These are phyloP conservation scores for Pituophis catenifer DNA, from an alignment of 2,113 vertebrate species.

Conservation along the genomic window DNA sequence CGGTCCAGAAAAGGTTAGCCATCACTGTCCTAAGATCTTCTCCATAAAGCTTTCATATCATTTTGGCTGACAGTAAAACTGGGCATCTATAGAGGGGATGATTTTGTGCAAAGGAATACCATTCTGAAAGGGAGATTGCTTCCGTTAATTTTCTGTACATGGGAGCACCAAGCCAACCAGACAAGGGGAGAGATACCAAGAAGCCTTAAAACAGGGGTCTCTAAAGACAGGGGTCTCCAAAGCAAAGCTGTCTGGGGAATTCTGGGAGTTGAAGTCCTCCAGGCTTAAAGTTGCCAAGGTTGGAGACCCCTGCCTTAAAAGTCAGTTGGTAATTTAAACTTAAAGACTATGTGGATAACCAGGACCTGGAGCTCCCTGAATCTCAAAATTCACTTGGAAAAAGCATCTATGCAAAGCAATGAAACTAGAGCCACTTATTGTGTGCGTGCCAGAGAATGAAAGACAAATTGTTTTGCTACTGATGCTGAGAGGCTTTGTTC, in stretches of 20 bases:
- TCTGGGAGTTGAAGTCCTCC: no score
- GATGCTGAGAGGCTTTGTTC: not conserved
- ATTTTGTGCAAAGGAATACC: not conserved
- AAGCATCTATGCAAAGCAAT: not conserved
- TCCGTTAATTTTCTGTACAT: not conserved
- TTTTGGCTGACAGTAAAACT: conserved; percentile 7
- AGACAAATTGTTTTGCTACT: not conserved
- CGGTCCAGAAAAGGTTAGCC: no score
- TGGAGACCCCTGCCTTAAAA: not conserved
- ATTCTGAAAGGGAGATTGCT: not conserved
- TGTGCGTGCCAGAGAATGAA: not conserved
- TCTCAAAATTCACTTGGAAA: not conserved
- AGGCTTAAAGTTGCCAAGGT: no score
- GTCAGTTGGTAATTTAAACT: not conserved
- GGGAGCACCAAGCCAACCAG: not conserved
- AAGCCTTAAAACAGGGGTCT: not conserved
- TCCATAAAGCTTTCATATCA: not conserved
- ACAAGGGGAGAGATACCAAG: not conserved
- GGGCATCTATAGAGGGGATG: conserved; percentile 29
- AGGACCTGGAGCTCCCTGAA: not conserved
- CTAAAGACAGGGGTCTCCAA: no score
- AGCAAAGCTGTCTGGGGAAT: no score
- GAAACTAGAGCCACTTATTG: not conserved
- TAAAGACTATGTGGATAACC: not conserved
- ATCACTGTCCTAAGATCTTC: not conserved